Base-by-base conservation (phyloP, 2,797 vertebrate genomes). In the Syngnathus rostellatus region DNA sequence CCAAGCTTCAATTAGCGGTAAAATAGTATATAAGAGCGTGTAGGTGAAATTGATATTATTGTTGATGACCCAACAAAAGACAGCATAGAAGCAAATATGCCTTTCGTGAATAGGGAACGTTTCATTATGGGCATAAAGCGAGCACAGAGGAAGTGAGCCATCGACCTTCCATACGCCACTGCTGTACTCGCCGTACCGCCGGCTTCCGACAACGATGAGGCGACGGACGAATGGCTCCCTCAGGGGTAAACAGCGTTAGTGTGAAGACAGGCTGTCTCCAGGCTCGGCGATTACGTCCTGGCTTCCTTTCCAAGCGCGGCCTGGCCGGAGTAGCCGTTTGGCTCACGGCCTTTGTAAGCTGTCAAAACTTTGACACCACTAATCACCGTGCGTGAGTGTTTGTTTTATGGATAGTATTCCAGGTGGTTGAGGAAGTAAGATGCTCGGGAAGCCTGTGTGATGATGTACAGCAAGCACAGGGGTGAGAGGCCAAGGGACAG, bases 401-500 rank as follows among this genome's bases (percentile, higher is more conserved):
- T 25, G 62, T 63, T 75, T 79, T 67, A 78, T 66, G 43, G 67
- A 46, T 69, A 63, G 62, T 72, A 75, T 78, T 77, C 75, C 39
- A 45, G 71, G 69, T 75, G 59, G 68, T 50, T 67, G 65, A 39
- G 68, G 63, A 81, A 81, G 78, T 74, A 84, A 83, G 80, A 83
- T 78, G 77, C 76, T 75, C 75, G 78, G 78, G 82, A 81, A 81
- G 73, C 70, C 37, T 68, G 78, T 78, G 74, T 75, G 81, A 81
- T 76, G 69, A 71, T 80, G 82, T 85, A 79, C 63, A 77, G 81
- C 68, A 74, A 84, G 76, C 68, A 81, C 14, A 81, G 85, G 87
- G 60, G 88, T 88, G 78, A 89, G 88, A 81, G 78, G 83, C 83
- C 87, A 90, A 89, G 90, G 93, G 93, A 94, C 92, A 93, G 86